phyloP scores from a whole-genome alignment of 2,888 invertebrate genomes.

The Lathronympha strigana region DNA sequence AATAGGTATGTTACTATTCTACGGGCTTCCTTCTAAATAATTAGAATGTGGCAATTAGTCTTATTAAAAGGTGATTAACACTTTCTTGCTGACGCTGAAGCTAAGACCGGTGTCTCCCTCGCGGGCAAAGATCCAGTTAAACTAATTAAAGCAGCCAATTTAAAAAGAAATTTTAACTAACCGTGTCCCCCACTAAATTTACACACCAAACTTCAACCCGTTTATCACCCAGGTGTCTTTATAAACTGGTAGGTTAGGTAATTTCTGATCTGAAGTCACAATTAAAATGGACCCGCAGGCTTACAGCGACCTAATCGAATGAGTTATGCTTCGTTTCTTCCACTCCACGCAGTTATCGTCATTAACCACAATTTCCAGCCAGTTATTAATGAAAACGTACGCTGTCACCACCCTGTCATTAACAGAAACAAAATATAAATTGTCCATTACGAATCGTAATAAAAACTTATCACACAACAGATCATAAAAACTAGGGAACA shows the following conservation, averaged over 20 bases:
- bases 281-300: slow-evolving; percentile 72
- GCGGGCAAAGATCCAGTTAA: slow-evolving; percentile 48
- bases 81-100: slow-evolving; percentile 65
- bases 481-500: slow-evolving; percentile 34
- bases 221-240: slow-evolving; percentile 44
- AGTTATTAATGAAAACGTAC: slow-evolving; percentile 68
- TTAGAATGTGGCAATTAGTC: slow-evolving; percentile 69
- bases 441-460: slow-evolving; percentile 59
- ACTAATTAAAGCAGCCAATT: slow-evolving; percentile 35
- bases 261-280: slow-evolving; percentile 50
- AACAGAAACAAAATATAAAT: slow-evolving; percentile 48
- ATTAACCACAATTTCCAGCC: slow-evolving; percentile 63
- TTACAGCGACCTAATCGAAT: slow-evolving; percentile 72
- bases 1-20: not conserved
- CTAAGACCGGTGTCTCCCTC: slow-evolving; percentile 51
- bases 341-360: slow-evolving; percentile 67
- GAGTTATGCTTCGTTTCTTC: slow-evolving; percentile 78
- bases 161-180: slow-evolving; percentile 29
- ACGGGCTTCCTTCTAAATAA: slow-evolving; percentile 29
- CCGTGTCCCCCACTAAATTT: slow-evolving; percentile 7
- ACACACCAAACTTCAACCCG: slow-evolving; percentile 47
- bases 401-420: slow-evolving; percentile 55
- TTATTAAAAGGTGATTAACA: slow-evolving; percentile 78
- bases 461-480: slow-evolving; percentile 39
- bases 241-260: slow-evolving; percentile 47